Percentiles rank a stretch among this genome's conserved stretches.
phyloP scores from a whole-genome alignment of 2,888 invertebrate genomes.

The Ormia ochracea region DNA sequence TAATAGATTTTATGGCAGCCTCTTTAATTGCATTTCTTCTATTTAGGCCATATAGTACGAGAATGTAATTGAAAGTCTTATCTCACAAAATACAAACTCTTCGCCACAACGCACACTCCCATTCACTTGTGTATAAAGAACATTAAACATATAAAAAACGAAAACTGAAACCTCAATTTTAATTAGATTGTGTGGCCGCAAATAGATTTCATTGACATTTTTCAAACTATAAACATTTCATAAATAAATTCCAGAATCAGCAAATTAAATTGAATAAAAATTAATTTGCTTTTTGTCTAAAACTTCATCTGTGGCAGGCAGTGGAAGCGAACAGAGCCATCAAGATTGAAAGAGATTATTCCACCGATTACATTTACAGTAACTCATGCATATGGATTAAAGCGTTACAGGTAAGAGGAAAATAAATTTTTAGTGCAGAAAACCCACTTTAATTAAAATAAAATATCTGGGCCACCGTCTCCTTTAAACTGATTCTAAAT shows the following conservation, averaged over 20 bases:
- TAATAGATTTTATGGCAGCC: neutral
- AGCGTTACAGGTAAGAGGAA: slow-evolving; percentile 42
- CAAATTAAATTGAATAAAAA: neutral
- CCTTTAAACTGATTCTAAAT: too few species aligned
- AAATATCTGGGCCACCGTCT: too few species aligned
- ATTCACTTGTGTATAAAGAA: neutral
- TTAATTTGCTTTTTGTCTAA: neutral
- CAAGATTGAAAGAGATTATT: neutral
- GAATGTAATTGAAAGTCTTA: too few species aligned
- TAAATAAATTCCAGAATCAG: neutral
- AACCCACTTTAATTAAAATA: too few species aligned
- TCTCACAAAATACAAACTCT: neutral
- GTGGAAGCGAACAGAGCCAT: neutral
- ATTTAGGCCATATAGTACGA: neutral
- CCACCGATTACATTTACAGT: neutral
- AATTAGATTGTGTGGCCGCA: slow-evolving; percentile 46
- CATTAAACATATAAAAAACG: neutral
- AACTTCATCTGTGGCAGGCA: neutral
- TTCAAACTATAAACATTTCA: neutral
- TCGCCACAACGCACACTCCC: neutral
- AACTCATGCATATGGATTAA: neutral
- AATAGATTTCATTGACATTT: slow-evolving; percentile 38
- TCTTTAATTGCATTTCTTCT: neutral
- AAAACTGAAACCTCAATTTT: slow-evolving; percentile 34
- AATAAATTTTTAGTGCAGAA: too few species aligned